Evolutionary conservation across 2,888 invertebrate species (phyloP), one percentile per base, ranked within the genome.

Genomic region (Acronicta psi): DNA sequence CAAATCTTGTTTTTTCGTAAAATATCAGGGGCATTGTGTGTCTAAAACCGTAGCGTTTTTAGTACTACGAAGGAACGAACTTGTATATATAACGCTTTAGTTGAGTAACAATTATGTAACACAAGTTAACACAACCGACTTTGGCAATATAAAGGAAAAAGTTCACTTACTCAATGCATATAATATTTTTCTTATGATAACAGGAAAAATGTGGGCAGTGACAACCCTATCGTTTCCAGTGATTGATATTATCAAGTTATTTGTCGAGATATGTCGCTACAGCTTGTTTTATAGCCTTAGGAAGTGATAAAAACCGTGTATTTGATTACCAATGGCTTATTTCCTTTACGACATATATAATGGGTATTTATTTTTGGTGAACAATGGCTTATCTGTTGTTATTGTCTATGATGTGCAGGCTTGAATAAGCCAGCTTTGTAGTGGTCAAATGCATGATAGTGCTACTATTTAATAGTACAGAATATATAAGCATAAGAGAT

Each of bases 161-260:
- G 38, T 55, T n/a, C n/a, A n/a, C n/a, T n/a, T n/a, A 25, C 9
- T 37, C 13, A 37, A 31, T 25, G 31, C 6, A 37, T 29, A 10
- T n/a, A 23, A n/a, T n/a, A 23, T 13, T 50, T 13, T 18, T 36
- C 46, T 51, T 16, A 40, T 50, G 37, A 20, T 36, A 10, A 45
- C 31, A 13, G n/a, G 31, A 65, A 60, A 46, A 67, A 66, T 40
- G 18, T 8, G 62, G 42, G 17, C 51, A 11, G 29, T 36, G 37
- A 16, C 66, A 73, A 42, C 75, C 70, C 73, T 70, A 66, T 50
- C 37, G 34, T 36, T 64, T 59, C 66, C 17, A 43, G 74, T 80
- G 81, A 80, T 79, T 81, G 84, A 83, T 83, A 82, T 77, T 79
- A 73, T 75, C 67, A 65, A 71, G 71, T 71, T 77, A 77, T 81